phyloP scores from a whole-genome alignment of 1,140 invertebrate species.

The Pogonognathellus flavescens region DNA sequence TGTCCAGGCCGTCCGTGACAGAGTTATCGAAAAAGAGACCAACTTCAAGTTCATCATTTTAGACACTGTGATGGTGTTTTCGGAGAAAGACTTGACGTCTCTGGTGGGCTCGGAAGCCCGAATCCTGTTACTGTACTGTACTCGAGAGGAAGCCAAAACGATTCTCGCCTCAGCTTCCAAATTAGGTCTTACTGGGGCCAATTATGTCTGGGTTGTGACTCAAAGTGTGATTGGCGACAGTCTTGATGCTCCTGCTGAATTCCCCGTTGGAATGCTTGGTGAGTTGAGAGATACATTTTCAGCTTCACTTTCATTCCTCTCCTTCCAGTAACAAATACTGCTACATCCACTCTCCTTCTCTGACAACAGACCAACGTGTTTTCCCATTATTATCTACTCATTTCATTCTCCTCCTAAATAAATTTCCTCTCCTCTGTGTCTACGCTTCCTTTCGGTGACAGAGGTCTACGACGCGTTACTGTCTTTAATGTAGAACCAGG shows the following conservation, averaged over 20 bases:
- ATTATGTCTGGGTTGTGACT: constrained; percentile 96
- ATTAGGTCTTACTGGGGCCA: constrained; percentile 90
- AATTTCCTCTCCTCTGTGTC: too few relatives aligned
- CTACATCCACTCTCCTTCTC: too few relatives aligned
- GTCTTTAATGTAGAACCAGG: too few relatives aligned
- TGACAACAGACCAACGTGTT: too few relatives aligned
- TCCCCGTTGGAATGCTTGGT: constrained; percentile 95
- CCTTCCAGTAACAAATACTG: neutral
- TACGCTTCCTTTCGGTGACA: too few relatives aligned
- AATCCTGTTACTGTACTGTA: constrained; percentile 93
- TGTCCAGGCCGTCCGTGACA: constrained; percentile 81
- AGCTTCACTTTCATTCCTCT: neutral
- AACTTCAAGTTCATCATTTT: constrained; percentile 91
- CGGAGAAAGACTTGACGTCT: constrained; percentile 76
- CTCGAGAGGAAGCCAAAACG: constrained; percentile 85
- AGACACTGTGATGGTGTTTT: constrained; percentile 64
- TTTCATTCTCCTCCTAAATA: too few relatives aligned
- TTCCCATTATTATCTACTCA: too few relatives aligned
- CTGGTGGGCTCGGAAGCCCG: constrained; percentile 91
- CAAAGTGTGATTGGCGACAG: constrained; percentile 87
- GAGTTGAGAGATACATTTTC: constrained; percentile 69
- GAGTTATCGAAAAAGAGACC: constrained; percentile 85
- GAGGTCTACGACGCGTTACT: too few relatives aligned
- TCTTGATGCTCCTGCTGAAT: constrained; percentile 74
- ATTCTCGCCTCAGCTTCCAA: constrained; percentile 86